Percentiles rank a stretch among this genome's conserved stretches.
These are phyloP conservation scores for Gavia stellata DNA, from an alignment of 2,113 vertebrate species.

Conservation along the genomic window DNA sequence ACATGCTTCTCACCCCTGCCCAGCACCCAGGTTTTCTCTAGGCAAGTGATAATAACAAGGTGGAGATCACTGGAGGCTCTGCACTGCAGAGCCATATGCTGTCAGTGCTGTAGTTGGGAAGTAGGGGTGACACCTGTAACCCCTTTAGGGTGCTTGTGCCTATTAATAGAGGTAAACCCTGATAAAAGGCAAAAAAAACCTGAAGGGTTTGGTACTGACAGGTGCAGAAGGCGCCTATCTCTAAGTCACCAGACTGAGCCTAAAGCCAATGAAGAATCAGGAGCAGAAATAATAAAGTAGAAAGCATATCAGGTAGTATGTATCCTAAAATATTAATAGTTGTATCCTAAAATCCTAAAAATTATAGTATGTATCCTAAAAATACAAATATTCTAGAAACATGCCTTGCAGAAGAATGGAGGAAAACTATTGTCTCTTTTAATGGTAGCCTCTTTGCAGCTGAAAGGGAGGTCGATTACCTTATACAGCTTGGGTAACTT, in stretches of 20 bases:
- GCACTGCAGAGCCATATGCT: not conserved
- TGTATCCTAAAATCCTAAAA: not conserved
- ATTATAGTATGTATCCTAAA: not conserved
- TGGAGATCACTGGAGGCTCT: not conserved
- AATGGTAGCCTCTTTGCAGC: not conserved
- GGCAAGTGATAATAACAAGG: not conserved
- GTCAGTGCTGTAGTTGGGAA: not conserved
- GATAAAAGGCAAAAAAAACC: not conserved
- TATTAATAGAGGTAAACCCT: not conserved
- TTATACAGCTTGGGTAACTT: not conserved
- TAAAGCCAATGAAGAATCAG: not conserved
- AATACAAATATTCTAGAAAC: not conserved
- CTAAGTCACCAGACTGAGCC: not conserved
- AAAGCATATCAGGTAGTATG: not conserved
- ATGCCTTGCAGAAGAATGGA: not conserved
- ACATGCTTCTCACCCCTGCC: not conserved
- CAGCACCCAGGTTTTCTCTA: not conserved
- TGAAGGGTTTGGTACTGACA: not conserved
- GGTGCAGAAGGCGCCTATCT: not conserved
- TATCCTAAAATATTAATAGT: not conserved
- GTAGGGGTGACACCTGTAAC: fast-evolving
- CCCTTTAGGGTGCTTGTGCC: not conserved
- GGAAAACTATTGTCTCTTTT: not conserved
- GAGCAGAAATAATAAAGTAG: not conserved
- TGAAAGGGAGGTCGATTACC: not conserved